A percentile compares a stretch with the other conserved stretches of the same genome.
Evolutionary conservation across 1,140 invertebrate species (phyloP).

Genomic region (Cylas formicarius): DNA sequence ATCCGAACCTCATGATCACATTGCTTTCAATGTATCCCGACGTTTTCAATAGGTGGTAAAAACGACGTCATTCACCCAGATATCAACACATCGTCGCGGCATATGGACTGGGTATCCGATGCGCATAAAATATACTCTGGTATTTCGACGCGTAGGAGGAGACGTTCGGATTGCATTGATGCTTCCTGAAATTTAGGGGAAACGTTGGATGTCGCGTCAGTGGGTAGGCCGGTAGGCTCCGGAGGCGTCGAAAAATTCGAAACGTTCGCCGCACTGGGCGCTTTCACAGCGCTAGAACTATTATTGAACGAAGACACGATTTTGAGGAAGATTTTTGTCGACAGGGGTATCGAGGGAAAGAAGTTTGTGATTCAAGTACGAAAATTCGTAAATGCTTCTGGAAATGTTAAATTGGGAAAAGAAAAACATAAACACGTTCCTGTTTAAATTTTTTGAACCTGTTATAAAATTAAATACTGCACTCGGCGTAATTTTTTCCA

Average conservation of each 20-base stretch:
- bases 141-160: slow-evolving; percentile 2
- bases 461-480: no score
- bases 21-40: slow-evolving; percentile 1
- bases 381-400: no score
- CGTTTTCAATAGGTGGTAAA: slow-evolving; percentile 49
- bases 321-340: slow-evolving; percentile 65
- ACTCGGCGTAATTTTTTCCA: no score
- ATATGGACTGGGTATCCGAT: slow-evolving; percentile 82
- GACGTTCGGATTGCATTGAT: slow-evolving; percentile 50
- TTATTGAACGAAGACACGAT: slow-evolving; percentile 72
- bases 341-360: slow-evolving; percentile 61
- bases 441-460: no score
- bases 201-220: slow-evolving; percentile 46
- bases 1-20: neutral
- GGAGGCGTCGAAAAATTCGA: slow-evolving; percentile 72
- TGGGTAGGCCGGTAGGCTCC: slow-evolving; percentile 74
- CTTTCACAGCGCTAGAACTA: slow-evolving; percentile 72
- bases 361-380: no score
- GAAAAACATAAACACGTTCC: no score
- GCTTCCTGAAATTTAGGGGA: slow-evolving; percentile 3
- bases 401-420: no score
- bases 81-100: slow-evolving; percentile 66
- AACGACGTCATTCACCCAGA: slow-evolving; percentile 83
- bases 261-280: slow-evolving; percentile 74
- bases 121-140: slow-evolving; percentile 41